Evolutionary conservation across 1,140 invertebrate species (phyloP).

Genomic region (Aporrectodea caliginosa): DNA sequence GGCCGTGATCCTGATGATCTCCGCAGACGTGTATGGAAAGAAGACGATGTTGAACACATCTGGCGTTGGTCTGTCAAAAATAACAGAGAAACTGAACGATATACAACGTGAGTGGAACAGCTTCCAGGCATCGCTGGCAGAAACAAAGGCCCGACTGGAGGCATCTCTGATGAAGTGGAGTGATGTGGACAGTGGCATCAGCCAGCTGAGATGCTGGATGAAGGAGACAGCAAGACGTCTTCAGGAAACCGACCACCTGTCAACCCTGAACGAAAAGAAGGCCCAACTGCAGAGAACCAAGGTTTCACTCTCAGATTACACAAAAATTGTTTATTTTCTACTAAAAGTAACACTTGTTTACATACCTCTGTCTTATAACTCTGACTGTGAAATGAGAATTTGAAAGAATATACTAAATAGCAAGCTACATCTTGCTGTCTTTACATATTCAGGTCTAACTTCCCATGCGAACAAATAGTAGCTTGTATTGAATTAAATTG

Average conservation of each 20-base stretch:
- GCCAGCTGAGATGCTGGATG: neutral
- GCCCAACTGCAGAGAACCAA: neutral
- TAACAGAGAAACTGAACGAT: neutral
- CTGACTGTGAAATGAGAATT: no score
- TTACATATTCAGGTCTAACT: no score
- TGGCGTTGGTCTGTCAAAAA: neutral
- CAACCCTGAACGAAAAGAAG: neutral
- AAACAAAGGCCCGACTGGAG: neutral
- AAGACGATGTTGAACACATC: neutral
- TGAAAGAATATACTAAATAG: no score
- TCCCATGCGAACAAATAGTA: no score
- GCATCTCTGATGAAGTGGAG: neutral
- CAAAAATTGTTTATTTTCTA: no score
- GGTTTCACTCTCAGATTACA: no score
- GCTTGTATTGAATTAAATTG: no score
- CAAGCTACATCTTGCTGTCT: no score
- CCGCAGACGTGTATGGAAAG: neutral
- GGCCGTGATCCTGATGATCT: neutral
- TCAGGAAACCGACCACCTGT: neutral
- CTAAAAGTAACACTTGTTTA: no score
- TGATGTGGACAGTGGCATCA: neutral
- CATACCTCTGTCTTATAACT: no score
- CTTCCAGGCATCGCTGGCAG: neutral
- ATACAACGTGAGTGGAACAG: neutral
- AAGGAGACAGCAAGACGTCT: neutral